These are phyloP conservation scores for Hypanus sabinus DNA, from an alignment of 2,113 vertebrate genomes.

Conservation along the genomic window DNA sequence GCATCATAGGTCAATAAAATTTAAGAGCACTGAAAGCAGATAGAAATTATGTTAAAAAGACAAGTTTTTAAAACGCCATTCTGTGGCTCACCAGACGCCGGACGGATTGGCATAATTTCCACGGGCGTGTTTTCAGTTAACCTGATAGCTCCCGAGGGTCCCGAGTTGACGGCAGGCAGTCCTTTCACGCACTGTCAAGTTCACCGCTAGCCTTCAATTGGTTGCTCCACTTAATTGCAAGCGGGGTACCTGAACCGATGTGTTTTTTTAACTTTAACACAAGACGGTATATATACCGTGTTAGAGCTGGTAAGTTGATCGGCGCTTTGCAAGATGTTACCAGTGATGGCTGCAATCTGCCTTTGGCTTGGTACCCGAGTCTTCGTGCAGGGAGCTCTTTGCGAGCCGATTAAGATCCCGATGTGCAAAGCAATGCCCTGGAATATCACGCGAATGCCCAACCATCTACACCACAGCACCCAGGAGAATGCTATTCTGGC, in stretches of 20 bases:
- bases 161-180: not conserved
- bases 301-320: not conserved
- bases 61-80: conserved; percentile 51
- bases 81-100: conserved; percentile 48
- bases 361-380: conserved; percentile 54
- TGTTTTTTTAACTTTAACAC: not conserved
- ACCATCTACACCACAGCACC: conserved; percentile 74
- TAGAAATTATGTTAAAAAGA: conserved; percentile 53
- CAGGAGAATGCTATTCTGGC: conserved; percentile 70
- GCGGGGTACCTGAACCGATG: not conserved
- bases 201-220: conserved; percentile 14
- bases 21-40: conserved; percentile 45
- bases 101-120: conserved; percentile 50
- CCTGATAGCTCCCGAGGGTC: conserved; percentile 1
- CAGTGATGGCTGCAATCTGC: conserved; percentile 44
- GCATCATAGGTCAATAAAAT: not conserved
- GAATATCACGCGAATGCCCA: conserved; percentile 74
- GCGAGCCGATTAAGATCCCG: conserved; percentile 68
- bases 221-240: not conserved
- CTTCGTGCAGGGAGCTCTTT: conserved; percentile 58
- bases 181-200: conserved; percentile 25
- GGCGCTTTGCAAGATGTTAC: conserved; percentile 12
- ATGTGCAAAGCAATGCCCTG: conserved; percentile 70
- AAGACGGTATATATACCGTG: conserved; percentile 34
- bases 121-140: conserved; percentile 38